Evolutionary conservation across 2,888 invertebrate species (phyloP), one percentile per base, ranked within the genome.

Genomic region (Drosophila mulleri): DNA sequence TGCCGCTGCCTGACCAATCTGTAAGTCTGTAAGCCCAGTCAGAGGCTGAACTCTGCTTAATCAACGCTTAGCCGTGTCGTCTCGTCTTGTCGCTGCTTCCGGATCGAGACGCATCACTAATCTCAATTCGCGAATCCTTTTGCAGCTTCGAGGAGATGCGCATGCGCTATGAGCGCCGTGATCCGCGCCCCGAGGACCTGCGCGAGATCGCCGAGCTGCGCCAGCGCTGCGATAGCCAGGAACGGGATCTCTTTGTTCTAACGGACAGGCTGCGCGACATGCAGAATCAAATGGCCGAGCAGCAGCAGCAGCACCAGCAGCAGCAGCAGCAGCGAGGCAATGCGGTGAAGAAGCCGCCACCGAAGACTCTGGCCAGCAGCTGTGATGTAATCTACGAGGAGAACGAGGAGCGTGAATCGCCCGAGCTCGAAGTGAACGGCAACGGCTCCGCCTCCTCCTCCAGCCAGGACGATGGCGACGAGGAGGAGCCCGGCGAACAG

Each of bases 251-350:
- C 53, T 94, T 94, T 41, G 92, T 94, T 70, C 91, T 95, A 32
- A 94, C 94, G 47, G 94, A 94, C 90, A 94, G 94, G 66, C 93
- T 94, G 83, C 92, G 94, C 6, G 94, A 94, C 79, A 94, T 94
- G 91, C 94, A 95, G 90, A 94, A 94, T 89, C 93, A 94, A 77
- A 84, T 91, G 84, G 80, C 89, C 53, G 91, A 91, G 64, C 69
- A 91, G 67, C 91, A 92, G 65, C 47, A 26, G 26, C 47, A n/a
- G 47, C 47, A 47, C 23, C 87, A 82, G 45, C 85, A 88, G 70
- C 48, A 1, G 47, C 85, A 88, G 70, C 48, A 1, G 65, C 32
- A 16, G 48, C 60, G 63, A 7, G 72, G 75, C 3, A 91, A 91
- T 58, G 50, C 83, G n/a, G 59, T 88, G 0, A 91, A 91, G 62